These are phyloP conservation scores for Epinotia nisella DNA, from an alignment of 2,888 invertebrate genomes.

Conservation along the genomic window DNA sequence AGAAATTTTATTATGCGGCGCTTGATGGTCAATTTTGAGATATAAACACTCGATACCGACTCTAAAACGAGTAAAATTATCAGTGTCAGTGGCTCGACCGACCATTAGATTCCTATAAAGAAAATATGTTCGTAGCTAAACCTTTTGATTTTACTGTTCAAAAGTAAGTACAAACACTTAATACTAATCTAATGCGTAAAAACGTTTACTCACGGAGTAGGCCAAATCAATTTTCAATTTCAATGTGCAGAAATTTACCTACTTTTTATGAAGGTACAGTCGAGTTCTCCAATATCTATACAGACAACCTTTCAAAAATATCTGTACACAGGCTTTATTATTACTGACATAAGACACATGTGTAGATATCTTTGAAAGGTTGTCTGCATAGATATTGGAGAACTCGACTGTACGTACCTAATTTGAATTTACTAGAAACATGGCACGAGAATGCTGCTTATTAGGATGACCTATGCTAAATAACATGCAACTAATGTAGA, in stretches of 20 bases:
- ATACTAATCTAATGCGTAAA: too few relatives aligned
- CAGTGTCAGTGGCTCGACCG: slow-evolving; percentile 2
- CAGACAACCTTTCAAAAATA: too few relatives aligned
- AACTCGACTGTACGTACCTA: too few relatives aligned
- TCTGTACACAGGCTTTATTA: too few relatives aligned
- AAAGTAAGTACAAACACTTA: not conserved
- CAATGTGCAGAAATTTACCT: not conserved
- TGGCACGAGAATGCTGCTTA: not conserved
- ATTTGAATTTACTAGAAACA: not conserved
- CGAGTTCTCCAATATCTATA: too few relatives aligned
- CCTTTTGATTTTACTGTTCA: not conserved
- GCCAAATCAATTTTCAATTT: not conserved
- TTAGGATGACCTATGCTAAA: slow-evolving; percentile 8
- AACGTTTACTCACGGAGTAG: too few relatives aligned
- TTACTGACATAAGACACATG: too few relatives aligned
- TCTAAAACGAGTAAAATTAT: slow-evolving; percentile 12
- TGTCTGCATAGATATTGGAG: too few relatives aligned
- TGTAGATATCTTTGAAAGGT: too few relatives aligned
- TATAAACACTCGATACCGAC: not conserved
- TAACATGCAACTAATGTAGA: slow-evolving; percentile 3
- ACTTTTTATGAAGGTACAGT: not conserved
- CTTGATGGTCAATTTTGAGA: slow-evolving; percentile 3
- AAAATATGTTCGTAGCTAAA: not conserved
- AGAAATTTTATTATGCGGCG: not conserved
- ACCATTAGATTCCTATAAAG: not conserved